Conservation (phyloP, 2,113 vertebrate genomes). For the Hemicordylus capensis region DNA sequence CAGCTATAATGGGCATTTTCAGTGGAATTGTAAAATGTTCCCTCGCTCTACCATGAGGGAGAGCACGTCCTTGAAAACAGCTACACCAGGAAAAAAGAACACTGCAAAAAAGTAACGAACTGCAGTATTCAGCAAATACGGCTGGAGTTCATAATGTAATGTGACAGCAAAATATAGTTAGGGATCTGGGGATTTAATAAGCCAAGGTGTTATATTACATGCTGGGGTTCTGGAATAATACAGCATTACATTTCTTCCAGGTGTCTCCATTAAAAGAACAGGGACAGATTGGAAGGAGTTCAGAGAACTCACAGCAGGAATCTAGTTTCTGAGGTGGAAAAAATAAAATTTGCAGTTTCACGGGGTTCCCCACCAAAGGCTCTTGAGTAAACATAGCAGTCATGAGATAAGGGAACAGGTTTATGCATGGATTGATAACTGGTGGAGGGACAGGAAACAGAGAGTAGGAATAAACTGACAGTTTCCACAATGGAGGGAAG, state of each 20-base stretch:
- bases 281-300: background rate
- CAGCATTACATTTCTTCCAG: background rate
- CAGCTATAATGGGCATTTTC: no score
- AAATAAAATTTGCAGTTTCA: no score
- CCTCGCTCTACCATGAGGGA: background rate
- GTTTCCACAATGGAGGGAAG: no score
- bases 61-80: constrained; percentile 9
- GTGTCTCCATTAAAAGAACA: background rate
- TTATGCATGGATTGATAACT: no score
- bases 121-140: background rate
- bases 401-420: no score
- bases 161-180: background rate
- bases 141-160: background rate
- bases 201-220: background rate
- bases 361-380: no score
- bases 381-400: no score
- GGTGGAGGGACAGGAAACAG: no score
- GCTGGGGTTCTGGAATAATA: background rate
- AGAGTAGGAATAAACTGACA: no score
- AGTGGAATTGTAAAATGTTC: no score
- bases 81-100: background rate
- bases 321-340: background rate
- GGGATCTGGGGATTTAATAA: background rate
- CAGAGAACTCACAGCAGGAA: no score
- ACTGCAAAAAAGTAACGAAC: background rate